A percentile compares a stretch with the other conserved stretches of the same genome.
Evolutionary conservation across 2,113 vertebrate genomes (phyloP).

Genomic region (Stictonetta naevosa): DNA sequence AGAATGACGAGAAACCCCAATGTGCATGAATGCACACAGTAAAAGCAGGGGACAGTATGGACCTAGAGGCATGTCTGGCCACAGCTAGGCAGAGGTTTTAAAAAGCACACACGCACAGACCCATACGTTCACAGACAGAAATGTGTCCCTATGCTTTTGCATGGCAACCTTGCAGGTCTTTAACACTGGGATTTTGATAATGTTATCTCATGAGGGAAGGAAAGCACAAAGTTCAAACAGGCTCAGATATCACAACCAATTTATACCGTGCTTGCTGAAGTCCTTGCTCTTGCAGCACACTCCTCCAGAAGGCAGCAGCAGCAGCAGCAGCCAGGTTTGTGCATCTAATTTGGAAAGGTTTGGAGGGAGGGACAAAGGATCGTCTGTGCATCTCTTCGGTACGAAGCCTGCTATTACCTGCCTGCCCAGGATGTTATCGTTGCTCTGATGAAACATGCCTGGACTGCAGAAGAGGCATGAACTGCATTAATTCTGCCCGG

Average conservation of each 20-base stretch:
- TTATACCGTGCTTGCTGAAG: neutral
- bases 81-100: neutral
- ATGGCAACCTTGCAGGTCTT: neutral
- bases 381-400: neutral
- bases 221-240: conserved; percentile 21
- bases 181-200: neutral
- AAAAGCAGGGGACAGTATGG: neutral
- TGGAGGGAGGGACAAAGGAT: neutral
- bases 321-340: neutral
- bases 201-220: neutral
- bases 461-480: neutral
- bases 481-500: conserved; percentile 13
- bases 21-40: fast-evolving
- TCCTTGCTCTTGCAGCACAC: neutral
- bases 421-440: neutral
- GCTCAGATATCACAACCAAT: neutral
- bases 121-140: neutral
- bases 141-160: neutral
- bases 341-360: neutral
- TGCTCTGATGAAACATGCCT: neutral
- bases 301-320: conserved; percentile 24
- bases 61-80: neutral
- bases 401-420: neutral
- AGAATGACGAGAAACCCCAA: neutral
- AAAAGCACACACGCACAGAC: neutral